A percentile compares a stretch with the other conserved stretches of the same genome.
Evolutionary conservation across 2,797 vertebrate genomes (phyloP).

Genomic region (Onychomys arenicola): DNA sequence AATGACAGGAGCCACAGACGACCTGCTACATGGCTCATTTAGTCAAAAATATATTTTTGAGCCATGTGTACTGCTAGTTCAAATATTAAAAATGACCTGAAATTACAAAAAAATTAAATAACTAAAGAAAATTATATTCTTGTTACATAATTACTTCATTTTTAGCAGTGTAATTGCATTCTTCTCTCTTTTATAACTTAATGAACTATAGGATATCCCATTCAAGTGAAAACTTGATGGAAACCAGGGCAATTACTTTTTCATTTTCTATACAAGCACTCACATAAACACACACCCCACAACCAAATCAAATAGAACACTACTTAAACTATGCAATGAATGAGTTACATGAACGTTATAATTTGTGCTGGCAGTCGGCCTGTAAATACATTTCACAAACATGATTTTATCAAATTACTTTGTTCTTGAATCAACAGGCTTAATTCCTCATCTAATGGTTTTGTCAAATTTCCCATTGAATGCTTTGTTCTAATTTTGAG

Average conservation of each 20-base stretch:
- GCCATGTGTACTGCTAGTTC: background rate
- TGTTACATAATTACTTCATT: constrained; percentile 5
- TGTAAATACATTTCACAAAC: constrained; percentile 5
- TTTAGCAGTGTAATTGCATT: constrained; percentile 42
- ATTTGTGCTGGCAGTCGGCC: background rate
- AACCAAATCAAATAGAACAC: background rate
- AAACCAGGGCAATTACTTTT: constrained; percentile 33
- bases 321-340: constrained; percentile 23
- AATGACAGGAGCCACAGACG: background rate
- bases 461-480: constrained; percentile 25
- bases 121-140: background rate
- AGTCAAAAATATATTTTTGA: background rate
- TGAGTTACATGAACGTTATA: constrained; percentile 7
- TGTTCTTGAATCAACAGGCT: background rate
- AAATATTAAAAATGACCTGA: background rate
- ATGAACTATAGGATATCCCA: constrained; percentile 11
- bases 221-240: constrained; percentile 34
- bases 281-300: background rate
- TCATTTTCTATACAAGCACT: constrained; percentile 8
- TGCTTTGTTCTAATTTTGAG: background rate
- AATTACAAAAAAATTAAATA: background rate
- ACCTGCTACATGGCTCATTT: background rate
- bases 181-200: constrained; percentile 53
- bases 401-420: constrained; percentile 1
- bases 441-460: constrained; percentile 12